Evolutionary conservation across 2,888 invertebrate species (phyloP).

Genomic region (Siphlonurus alternatus): DNA sequence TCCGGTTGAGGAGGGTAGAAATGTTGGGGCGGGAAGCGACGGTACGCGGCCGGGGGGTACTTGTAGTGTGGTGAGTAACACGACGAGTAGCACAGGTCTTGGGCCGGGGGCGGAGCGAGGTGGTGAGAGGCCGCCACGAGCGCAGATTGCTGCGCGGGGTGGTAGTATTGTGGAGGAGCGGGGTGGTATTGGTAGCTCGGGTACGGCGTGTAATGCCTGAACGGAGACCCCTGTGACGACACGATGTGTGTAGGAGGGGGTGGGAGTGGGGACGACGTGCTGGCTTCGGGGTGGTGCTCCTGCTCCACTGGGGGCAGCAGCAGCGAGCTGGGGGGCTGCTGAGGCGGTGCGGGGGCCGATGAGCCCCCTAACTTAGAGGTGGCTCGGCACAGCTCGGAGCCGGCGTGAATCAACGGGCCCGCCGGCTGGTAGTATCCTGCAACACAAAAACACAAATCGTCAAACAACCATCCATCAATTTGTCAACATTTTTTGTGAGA

Average conservation of each 20-base stretch:
- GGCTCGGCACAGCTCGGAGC: slow-evolving; percentile 26
- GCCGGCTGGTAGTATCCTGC: slow-evolving; percentile 85
- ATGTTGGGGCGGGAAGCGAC: slow-evolving; percentile 19
- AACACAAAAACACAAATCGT: too few relatives aligned
- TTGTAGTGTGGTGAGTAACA: slow-evolving; percentile 8
- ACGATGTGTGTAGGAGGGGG: neutral
- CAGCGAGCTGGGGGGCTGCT: slow-evolving; percentile 12
- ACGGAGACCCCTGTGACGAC: neutral
- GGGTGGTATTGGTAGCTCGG: neutral
- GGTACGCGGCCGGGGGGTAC: slow-evolving; percentile 18
- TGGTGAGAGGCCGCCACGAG: slow-evolving; percentile 15
- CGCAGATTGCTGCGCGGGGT: slow-evolving; percentile 26
- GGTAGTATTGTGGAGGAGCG: slow-evolving; percentile 11
- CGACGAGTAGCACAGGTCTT: slow-evolving; percentile 27
- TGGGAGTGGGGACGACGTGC: neutral
- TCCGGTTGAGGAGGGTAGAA: slow-evolving; percentile 5
- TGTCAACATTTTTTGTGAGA: too few relatives aligned
- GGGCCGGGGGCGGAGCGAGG: slow-evolving; percentile 18
- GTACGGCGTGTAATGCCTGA: neutral
- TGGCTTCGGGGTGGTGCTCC: neutral
- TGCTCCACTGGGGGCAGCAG: slow-evolving; percentile 27
- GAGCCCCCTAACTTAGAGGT: slow-evolving; percentile 31
- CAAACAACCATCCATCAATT: too few relatives aligned
- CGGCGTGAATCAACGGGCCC: slow-evolving; percentile 56
- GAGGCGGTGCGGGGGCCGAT: slow-evolving; percentile 29